Evolutionary conservation across 2,888 invertebrate species (phyloP).

Genomic region (Nephrotoma appendiculata): DNA sequence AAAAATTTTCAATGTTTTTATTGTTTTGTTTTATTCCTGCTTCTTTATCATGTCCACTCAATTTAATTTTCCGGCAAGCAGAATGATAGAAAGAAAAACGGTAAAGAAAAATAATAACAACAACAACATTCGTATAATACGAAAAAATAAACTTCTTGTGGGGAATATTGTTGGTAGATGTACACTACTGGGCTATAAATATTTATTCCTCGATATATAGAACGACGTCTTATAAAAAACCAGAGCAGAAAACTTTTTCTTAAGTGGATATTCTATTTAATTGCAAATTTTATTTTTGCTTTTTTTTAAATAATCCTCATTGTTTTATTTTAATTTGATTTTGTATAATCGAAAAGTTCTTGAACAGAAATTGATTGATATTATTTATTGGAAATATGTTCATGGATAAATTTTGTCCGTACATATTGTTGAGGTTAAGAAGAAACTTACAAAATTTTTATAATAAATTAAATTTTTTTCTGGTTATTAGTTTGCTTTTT

Average conservation of each 20-base stretch:
- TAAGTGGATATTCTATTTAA: neutral
- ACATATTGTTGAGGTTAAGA: neutral
- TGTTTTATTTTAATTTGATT: neutral
- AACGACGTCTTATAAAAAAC: neutral
- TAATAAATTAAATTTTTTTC: neutral
- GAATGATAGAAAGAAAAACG: neutral
- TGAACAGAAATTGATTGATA: neutral
- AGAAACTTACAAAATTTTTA: neutral
- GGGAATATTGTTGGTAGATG: neutral
- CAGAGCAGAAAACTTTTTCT: neutral
- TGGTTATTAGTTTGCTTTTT: neutral
- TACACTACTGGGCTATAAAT: neutral
- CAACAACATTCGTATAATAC: neutral
- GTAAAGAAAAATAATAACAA: neutral
- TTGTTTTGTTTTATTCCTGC: neutral
- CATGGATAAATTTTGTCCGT: neutral
- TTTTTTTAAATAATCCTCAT: neutral
- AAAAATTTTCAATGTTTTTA: neutral
- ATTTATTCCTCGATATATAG: neutral
- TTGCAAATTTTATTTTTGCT: neutral
- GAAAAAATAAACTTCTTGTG: neutral
- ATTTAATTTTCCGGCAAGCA: neutral
- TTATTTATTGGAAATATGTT: neutral
- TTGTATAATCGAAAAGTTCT: neutral
- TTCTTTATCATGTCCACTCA: neutral